phyloP scores from a whole-genome alignment of 1,140 invertebrate species.

The Apis florea region DNA sequence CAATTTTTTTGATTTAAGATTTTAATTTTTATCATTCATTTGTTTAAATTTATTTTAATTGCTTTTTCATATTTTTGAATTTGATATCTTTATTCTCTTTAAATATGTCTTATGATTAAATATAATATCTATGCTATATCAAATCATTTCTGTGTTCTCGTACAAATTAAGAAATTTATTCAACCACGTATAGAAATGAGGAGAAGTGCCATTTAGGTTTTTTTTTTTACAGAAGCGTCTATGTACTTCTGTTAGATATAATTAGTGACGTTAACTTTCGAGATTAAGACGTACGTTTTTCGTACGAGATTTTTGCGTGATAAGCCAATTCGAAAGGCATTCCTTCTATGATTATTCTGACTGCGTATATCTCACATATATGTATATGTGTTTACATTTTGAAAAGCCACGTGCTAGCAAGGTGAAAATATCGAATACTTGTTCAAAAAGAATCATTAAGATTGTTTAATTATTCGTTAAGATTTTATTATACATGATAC shows the following conservation, averaged over 20 bases:
- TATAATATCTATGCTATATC: background rate
- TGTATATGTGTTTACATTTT: background rate
- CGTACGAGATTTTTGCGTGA: background rate
- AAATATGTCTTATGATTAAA: background rate
- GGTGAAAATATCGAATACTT: background rate
- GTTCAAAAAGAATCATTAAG: background rate
- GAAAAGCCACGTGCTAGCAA: conserved; percentile 16
- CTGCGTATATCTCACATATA: background rate
- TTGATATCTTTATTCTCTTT: background rate
- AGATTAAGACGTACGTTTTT: background rate
- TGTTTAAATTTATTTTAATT: background rate
- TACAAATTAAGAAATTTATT: background rate
- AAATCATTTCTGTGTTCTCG: background rate
- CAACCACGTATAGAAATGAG: too few species aligned
- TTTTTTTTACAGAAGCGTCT: too few species aligned
- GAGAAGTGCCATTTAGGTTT: too few species aligned
- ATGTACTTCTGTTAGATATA: background rate
- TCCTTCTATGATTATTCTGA: background rate
- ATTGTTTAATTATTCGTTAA: background rate
- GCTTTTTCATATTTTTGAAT: background rate
- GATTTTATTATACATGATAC: background rate
- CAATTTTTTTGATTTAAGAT: too few species aligned
- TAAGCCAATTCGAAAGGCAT: background rate
- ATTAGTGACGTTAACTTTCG: background rate
- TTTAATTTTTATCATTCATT: background rate